Evolutionary conservation across 2,888 invertebrate genomes (phyloP).

Genomic region (Ctena decussata): DNA sequence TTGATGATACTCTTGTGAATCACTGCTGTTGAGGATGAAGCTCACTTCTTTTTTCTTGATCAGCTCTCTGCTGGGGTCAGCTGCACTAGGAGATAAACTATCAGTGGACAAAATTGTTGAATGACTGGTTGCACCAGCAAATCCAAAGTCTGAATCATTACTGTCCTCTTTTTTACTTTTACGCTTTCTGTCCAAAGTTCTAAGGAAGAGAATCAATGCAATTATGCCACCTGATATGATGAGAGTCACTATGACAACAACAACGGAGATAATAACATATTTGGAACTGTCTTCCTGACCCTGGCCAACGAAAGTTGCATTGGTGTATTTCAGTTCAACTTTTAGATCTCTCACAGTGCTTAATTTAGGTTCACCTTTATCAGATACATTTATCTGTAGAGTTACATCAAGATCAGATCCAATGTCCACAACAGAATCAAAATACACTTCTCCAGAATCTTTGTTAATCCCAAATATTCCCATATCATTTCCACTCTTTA

Average conservation of each 20-base stretch:
- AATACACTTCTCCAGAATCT: constrained; percentile 41
- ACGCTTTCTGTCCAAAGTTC: constrained; percentile 50
- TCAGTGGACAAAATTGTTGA: constrained; percentile 54
- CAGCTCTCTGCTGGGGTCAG: constrained; percentile 51
- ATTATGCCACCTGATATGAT: constrained; percentile 61
- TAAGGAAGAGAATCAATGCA: constrained; percentile 54
- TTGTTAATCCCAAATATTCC: constrained; percentile 60
- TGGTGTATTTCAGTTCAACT: constrained; percentile 59
- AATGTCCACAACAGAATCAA: constrained; percentile 52
- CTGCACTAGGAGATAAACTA: constrained; percentile 43
- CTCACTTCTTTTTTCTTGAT: constrained; percentile 67
- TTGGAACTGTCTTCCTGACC: constrained; percentile 24
- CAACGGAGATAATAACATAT: constrained; percentile 59
- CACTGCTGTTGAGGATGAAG: constrained; percentile 53
- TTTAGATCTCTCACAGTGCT: constrained; percentile 41
- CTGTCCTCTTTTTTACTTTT: constrained; percentile 39
- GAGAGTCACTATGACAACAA: constrained; percentile 57
- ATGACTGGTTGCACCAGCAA: constrained; percentile 47
- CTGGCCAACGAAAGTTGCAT: constrained; percentile 41
- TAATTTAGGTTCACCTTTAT: constrained; percentile 57
- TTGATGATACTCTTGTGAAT: constrained; percentile 53
- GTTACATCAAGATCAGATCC: constrained; percentile 58
- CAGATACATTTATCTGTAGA: constrained; percentile 64
- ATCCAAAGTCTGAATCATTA: constrained; percentile 59
- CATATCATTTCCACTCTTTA: constrained; percentile 65